A percentile compares a stretch with the other conserved stretches of the same genome.
phyloP scores from a whole-genome alignment of 2,113 vertebrate genomes.

The Mola mola region DNA sequence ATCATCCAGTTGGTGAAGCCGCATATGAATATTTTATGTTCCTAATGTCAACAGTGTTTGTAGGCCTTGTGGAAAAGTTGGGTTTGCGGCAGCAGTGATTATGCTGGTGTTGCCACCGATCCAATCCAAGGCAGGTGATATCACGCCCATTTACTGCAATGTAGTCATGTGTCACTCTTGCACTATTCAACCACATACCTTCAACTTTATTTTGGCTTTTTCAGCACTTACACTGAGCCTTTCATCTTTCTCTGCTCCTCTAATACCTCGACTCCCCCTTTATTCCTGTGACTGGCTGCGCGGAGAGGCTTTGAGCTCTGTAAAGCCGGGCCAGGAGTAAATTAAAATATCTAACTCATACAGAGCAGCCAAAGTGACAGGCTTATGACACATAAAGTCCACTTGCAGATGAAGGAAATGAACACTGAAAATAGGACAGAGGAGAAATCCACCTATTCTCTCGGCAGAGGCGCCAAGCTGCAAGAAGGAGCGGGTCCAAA shows the following conservation, averaged over 20 bases:
- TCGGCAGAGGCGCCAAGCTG: conserved; percentile 17
- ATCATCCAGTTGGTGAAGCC: conserved; percentile 43
- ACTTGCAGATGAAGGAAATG: conserved; percentile 45
- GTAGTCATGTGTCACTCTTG: conserved; percentile 41
- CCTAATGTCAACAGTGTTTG: conserved; percentile 44
- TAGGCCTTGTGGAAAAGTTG: conserved; percentile 13
- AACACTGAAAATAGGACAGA: conserved; percentile 39
- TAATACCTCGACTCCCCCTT: background rate
- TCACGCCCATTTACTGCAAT: no score
- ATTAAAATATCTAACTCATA: conserved; percentile 74
- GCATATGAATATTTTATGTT: conserved; percentile 67
- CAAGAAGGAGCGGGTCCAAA: conserved; percentile 27
- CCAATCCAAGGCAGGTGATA: no score
- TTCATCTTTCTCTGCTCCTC: background rate
- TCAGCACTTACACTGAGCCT: conserved; percentile 2
- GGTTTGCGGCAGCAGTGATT: background rate
- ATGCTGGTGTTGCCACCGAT: background rate
- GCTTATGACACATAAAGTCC: conserved; percentile 66
- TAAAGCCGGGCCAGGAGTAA: conserved; percentile 50
- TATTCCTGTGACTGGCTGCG: conserved; percentile 36
- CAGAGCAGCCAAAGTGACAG: conserved; percentile 63
- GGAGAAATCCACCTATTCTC: conserved; percentile 21
- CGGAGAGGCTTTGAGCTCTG: conserved; percentile 37
- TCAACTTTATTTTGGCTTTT: conserved; percentile 36
- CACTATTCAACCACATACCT: no score